A percentile compares a stretch with the other conserved stretches of the same genome.
Conservation (phyloP, 2,113 vertebrate genomes). For the Spermophilus dauricus region DNA sequence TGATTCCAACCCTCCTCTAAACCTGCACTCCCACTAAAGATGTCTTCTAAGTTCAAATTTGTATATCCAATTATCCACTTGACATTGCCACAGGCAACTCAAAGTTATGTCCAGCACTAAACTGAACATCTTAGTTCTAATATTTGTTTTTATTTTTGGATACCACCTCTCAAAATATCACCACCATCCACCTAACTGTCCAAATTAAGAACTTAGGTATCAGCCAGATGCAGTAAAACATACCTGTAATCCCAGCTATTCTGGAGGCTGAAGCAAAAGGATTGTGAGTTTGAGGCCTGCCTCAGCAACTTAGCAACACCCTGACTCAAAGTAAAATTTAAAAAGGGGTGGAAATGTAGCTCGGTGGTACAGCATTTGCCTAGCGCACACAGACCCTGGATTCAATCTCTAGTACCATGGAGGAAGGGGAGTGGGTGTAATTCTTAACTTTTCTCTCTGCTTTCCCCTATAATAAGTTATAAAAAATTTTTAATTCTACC, state of each 20-base stretch:
- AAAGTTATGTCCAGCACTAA: neutral
- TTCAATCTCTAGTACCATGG: no score
- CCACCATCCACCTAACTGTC: neutral
- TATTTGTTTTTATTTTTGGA: neutral
- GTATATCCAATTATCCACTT: neutral
- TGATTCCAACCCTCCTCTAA: neutral
- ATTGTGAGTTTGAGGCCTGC: no score
- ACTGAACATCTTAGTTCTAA: neutral
- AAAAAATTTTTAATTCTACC: neutral
- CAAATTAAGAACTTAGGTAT: neutral
- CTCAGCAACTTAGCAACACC: no score
- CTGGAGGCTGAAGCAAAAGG: no score
- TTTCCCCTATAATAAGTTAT: neutral
- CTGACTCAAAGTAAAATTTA: no score
- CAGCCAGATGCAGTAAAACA: neutral
- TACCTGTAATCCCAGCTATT: no score
- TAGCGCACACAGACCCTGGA: no score
- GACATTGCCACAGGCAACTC: neutral
- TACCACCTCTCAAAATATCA: slow-evolving; percentile 26
- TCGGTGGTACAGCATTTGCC: no score
- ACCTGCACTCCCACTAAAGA: neutral
- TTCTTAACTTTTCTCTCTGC: neutral
- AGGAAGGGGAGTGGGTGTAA: neutral
- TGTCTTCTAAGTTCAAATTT: neutral
- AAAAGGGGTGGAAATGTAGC: no score